Base-by-base conservation (phyloP, 2,888 invertebrate genomes). In the Ochropacha duplaris region DNA sequence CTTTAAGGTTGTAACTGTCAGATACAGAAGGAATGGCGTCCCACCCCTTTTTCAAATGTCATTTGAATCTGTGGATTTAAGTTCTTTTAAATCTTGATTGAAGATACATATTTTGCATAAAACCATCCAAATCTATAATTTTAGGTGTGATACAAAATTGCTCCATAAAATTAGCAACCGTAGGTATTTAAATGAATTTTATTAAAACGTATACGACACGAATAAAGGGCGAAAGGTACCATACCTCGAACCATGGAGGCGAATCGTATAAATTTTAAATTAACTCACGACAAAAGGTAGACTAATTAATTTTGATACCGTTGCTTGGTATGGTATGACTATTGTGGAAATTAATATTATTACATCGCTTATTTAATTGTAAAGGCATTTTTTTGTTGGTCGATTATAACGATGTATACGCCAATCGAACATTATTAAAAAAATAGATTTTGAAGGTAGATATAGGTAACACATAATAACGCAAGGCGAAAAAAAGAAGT, bases 241-340 rank as follows among this genome's bases (percentile, higher is more conserved):
- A 70, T 68, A 66, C 71, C 62, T 61, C 63, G 63, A 68, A 64
- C 68, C 62, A 69, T 65, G 69, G 66, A 71, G 63, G 70, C 65
- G 68, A 76, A 79, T 74, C 72, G 72, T 74, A 79, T 81, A 79
- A 77, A 82, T 79, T 78, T 77, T 74, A 79, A 79, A 79, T 76
- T 71, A 75, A 73, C 69, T 69, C 65, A 68, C 72, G 76, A 77
- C 76, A 77, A 77, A 75, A 76, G 76, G 72, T 69, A 61, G 57
- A 60, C 68, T 76, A 79, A 82, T 84, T 84, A 80, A 83, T 79
- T 80, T 75, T 69, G 69, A 78, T 81, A 79, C 67, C 76, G 78
- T 76, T 66, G 64, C 67, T 68, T n/a, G n/a, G n/a, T n/a, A n/a
- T n/a, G n/a, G 69, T 65, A 62, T 65, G 71, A 69, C 64, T 74